Conservation (phyloP, 2,888 invertebrate species). For the Megastigmus dorsalis region DNA sequence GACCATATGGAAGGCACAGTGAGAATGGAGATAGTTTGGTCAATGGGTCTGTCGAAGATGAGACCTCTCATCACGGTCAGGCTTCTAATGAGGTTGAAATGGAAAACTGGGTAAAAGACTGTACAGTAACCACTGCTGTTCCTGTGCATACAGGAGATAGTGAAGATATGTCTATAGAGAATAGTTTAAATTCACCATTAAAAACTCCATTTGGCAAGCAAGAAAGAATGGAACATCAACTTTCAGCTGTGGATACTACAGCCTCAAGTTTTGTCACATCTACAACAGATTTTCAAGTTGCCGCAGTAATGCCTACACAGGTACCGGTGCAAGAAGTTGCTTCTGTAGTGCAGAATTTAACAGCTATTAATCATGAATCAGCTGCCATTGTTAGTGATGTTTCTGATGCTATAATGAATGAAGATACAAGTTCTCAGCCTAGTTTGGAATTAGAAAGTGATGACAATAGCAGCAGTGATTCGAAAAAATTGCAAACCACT, state of each 20-base stretch:
- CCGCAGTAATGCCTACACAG: slow-evolving; percentile 11
- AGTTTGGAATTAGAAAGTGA: slow-evolving; percentile 69
- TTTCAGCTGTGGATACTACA: slow-evolving; percentile 78
- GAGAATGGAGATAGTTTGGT: slow-evolving; percentile 73
- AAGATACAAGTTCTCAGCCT: slow-evolving; percentile 72
- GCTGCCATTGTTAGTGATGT: slow-evolving; percentile 61
- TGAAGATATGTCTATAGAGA: slow-evolving; percentile 60
- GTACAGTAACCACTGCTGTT: slow-evolving; percentile 62
- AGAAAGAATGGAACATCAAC: slow-evolving; percentile 70
- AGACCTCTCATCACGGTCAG: slow-evolving; percentile 59
- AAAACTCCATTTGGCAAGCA: slow-evolving; percentile 55
- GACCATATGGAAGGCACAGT: slow-evolving; percentile 68
- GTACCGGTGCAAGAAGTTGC: slow-evolving; percentile 24
- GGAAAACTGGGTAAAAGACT: slow-evolving; percentile 72
- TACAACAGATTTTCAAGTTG: slow-evolving; percentile 58
- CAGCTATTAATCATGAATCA: slow-evolving; percentile 33
- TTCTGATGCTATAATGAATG: slow-evolving; percentile 71
- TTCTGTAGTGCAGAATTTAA: slow-evolving; percentile 37
- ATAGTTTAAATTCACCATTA: slow-evolving; percentile 58
- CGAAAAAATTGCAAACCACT: slow-evolving; percentile 67
- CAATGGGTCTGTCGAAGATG: slow-evolving; percentile 70
- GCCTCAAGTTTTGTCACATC: slow-evolving; percentile 60
- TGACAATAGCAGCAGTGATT: slow-evolving; percentile 59
- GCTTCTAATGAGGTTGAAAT: slow-evolving; percentile 68
- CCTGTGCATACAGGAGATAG: slow-evolving; percentile 59